phyloP scores from a whole-genome alignment of 64 coral and sea anemone species.

The Stichodactyla mertensii region DNA sequence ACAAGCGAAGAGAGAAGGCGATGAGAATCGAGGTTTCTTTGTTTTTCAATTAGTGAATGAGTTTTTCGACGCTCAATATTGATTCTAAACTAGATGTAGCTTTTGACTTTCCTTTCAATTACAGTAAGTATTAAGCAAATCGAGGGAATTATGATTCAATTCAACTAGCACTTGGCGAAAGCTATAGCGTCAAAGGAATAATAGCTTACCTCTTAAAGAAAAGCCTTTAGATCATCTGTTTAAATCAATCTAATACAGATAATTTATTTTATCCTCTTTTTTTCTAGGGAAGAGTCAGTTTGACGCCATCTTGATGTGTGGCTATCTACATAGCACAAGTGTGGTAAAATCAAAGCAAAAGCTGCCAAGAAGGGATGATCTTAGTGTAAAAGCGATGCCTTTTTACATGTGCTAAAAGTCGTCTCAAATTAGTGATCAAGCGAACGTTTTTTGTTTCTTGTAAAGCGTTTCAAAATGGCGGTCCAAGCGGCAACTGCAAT shows the following conservation, averaged over 20 bases:
- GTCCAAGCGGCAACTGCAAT: background rate
- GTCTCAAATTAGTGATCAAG: background rate
- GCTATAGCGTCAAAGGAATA: background rate
- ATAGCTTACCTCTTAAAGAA: background rate
- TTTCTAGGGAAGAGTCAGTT: background rate
- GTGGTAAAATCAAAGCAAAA: background rate
- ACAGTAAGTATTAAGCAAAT: background rate
- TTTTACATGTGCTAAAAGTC: background rate
- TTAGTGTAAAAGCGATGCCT: background rate
- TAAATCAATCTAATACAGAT: background rate
- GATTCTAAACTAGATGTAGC: too few species aligned
- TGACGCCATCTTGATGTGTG: slow-evolving; percentile 5
- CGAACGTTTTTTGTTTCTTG: background rate
- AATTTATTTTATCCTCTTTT: background rate
- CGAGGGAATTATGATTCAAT: background rate
- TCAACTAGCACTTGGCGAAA: background rate
- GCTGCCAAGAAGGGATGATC: background rate
- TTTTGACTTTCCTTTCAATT: background rate
- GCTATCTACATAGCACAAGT: background rate
- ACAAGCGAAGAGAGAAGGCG: too few species aligned
- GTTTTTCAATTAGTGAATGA: background rate
- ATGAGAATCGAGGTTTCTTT: too few species aligned
- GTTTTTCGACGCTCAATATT: background rate
- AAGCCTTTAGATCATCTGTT: background rate
- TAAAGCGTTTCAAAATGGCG: background rate